Evolutionary conservation across 2,113 vertebrate species (phyloP).

Genomic region (Phalacrocorax brasilianus): DNA sequence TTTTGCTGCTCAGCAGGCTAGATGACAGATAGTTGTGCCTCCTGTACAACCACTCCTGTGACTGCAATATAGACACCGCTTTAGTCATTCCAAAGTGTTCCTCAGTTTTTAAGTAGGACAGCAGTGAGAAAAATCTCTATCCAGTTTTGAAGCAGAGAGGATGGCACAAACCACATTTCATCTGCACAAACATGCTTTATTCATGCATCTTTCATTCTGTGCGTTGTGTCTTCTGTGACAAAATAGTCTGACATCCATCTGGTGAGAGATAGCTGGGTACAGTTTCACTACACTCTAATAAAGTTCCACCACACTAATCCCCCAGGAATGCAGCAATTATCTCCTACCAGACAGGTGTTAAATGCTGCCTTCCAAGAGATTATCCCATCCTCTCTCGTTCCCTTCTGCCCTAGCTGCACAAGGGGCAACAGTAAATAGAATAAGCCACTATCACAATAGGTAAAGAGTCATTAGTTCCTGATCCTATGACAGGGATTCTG

Average conservation of each 20-base stretch:
- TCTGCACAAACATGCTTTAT: background rate
- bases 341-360: slow-evolving; percentile 44
- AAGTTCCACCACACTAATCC: background rate
- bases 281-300: background rate
- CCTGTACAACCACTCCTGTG: background rate
- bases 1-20: background rate
- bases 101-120: background rate
- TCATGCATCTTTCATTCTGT: background rate
- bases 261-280: background rate
- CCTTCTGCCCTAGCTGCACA: background rate
- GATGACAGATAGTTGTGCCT: background rate
- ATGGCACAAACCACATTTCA: background rate
- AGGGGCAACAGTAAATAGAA: slow-evolving; percentile 19
- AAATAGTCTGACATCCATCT: background rate
- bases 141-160: background rate
- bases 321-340: slow-evolving; percentile 32
- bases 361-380: slow-evolving; percentile 47
- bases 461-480: slow-evolving; percentile 11
- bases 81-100: background rate
- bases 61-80: background rate
- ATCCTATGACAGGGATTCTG: background rate
- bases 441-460: background rate
- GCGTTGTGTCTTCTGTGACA: background rate
- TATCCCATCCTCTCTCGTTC: slow-evolving; percentile 20
- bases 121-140: background rate